Percentiles rank a stretch among this genome's conserved stretches.
Evolutionary conservation across 2,113 vertebrate species (phyloP).

Genomic region (Gnathonemus longibarbis): DNA sequence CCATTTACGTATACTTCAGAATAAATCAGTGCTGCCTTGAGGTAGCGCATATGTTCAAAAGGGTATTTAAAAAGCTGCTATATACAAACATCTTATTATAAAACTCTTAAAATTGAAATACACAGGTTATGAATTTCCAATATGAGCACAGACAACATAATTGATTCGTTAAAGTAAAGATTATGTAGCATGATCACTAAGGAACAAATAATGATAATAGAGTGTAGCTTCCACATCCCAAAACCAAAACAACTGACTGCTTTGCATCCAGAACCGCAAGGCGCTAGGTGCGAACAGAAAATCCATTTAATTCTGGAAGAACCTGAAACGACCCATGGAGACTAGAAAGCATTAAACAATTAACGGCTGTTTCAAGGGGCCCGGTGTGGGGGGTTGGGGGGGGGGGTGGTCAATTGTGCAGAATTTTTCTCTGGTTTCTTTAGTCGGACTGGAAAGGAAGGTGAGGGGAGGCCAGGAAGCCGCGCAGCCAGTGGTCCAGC

Average conservation of each 20-base stretch:
- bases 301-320: neutral
- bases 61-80: neutral
- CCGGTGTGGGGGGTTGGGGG: no score
- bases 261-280: neutral
- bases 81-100: neutral
- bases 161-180: neutral
- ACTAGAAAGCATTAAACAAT: neutral
- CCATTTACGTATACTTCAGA: neutral
- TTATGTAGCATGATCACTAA: neutral
- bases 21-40: neutral
- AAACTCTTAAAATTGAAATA: neutral
- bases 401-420: neutral
- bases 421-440: neutral
- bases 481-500: neutral
- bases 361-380: neutral
- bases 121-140: neutral
- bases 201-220: neutral
- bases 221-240: neutral
- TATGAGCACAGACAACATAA: neutral
- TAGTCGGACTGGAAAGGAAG: neutral
- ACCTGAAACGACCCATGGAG: neutral
- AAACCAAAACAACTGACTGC: neutral
- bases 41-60: neutral
- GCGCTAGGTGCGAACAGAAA: neutral
- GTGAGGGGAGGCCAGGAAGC: neutral